phyloP scores from a whole-genome alignment of 2,113 vertebrate species.

The Mungos mungo region DNA sequence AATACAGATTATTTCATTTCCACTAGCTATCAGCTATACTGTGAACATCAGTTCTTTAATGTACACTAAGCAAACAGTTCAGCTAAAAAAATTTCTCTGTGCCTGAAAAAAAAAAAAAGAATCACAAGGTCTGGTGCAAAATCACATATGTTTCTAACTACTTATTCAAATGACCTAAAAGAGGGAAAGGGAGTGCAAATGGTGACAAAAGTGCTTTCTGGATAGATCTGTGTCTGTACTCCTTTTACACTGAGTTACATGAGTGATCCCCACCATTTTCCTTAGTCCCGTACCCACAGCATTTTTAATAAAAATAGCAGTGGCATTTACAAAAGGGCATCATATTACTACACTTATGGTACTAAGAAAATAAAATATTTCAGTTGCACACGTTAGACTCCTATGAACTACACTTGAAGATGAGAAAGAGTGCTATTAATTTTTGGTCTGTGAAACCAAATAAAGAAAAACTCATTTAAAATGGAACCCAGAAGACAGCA shows the following conservation, averaged over 20 bases:
- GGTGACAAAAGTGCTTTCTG: not conserved
- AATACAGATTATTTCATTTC: conserved; percentile 90
- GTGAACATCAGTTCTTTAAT: conserved; percentile 83
- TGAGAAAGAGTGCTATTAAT: conserved; percentile 42
- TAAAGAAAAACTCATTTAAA: not conserved
- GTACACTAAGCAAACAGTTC: conserved; percentile 75
- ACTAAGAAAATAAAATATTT: conserved; percentile 27
- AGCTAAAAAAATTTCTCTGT: conserved; percentile 68
- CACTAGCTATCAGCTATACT: conserved; percentile 86
- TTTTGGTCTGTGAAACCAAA: not conserved
- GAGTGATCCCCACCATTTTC: not conserved
- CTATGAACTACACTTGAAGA: conserved; percentile 29
- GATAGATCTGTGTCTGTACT: not conserved
- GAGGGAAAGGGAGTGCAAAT: not conserved
- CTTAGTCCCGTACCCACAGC: not conserved
- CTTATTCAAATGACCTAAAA: conserved; percentile 32
- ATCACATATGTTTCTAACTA: conserved; percentile 6
- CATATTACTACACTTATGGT: not conserved
- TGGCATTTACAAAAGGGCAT: conserved; percentile 2
- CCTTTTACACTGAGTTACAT: not conserved
- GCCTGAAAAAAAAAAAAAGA: conserved; percentile 41
- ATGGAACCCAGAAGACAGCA: not conserved
- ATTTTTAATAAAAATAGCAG: conserved; percentile 25
- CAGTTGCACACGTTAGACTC: not conserved
- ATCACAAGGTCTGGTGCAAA: conserved; percentile 57